Percentiles rank a stretch among this genome's conserved stretches.
phyloP scores from a whole-genome alignment of 35 echinoderm and acorn worm species.

The Diadema setosum region DNA sequence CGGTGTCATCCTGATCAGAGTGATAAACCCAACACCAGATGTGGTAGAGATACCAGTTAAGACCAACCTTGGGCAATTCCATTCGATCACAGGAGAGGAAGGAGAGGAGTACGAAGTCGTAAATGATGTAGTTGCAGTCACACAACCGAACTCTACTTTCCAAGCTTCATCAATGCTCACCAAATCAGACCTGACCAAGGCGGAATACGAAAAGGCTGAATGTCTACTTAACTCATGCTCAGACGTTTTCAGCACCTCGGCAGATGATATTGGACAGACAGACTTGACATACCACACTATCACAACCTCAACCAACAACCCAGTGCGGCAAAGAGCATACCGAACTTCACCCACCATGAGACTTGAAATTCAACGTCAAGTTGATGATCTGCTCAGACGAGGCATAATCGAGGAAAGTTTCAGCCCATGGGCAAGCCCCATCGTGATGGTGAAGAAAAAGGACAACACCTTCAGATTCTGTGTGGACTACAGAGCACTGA shows the following conservation, averaged over 20 bases:
- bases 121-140: background rate
- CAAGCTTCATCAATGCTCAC: background rate
- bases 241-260: background rate
- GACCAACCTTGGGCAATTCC: background rate
- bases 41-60: background rate
- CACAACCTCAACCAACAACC: background rate
- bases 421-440: constrained; percentile 48
- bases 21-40: background rate
- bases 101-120: background rate
- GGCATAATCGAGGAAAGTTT: constrained; percentile 1
- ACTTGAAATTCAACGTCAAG: background rate
- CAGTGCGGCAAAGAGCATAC: constrained; percentile 30
- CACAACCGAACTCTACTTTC: background rate
- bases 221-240: background rate
- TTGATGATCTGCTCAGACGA: constrained; percentile 28
- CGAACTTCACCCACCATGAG: constrained; percentile 7
- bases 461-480: constrained; percentile 59
- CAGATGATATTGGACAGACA: background rate
- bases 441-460: constrained; percentile 65
- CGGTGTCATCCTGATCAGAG: background rate
- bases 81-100: background rate
- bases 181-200: background rate
- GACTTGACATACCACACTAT: background rate
- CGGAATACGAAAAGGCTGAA: background rate
- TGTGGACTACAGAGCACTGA: constrained; percentile 63